Conservation (phyloP, 2,888 invertebrate genomes). For the Pogonocherus hispidulus region DNA sequence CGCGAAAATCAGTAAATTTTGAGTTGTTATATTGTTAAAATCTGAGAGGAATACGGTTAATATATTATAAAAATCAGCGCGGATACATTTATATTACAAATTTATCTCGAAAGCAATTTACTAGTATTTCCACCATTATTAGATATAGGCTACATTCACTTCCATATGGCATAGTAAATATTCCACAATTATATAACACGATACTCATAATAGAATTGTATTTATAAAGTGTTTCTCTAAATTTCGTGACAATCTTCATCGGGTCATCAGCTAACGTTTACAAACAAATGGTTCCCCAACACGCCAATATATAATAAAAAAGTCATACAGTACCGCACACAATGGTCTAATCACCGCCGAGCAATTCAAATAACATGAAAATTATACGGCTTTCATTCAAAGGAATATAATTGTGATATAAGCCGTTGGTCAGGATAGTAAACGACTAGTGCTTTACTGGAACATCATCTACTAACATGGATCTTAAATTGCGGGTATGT, state of each 20-base stretch:
- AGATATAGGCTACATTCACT: background rate
- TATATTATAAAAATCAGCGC: too few relatives aligned
- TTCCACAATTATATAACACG: background rate
- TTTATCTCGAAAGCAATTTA: background rate
- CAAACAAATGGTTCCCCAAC: background rate
- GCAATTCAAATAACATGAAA: background rate
- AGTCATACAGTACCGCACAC: background rate
- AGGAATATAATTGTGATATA: slow-evolving; percentile 29
- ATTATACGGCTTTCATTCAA: slow-evolving; percentile 23
- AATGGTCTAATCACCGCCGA: slow-evolving; percentile 1
- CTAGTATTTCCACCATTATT: background rate
- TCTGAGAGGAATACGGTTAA: too few relatives aligned
- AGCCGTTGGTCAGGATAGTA: slow-evolving; percentile 26
- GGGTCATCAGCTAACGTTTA: background rate
- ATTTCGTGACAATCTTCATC: background rate
- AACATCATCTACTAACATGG: slow-evolving; percentile 31
- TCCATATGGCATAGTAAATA: background rate
- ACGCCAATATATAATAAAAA: slow-evolving; percentile 17
- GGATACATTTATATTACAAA: background rate
- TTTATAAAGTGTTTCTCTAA: background rate
- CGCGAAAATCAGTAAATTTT: too few relatives aligned
- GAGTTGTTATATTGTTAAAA: too few relatives aligned
- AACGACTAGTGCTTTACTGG: slow-evolving; percentile 26
- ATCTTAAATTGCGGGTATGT: slow-evolving; percentile 29
- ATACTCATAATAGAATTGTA: background rate